Conservation (phyloP, 2,113 vertebrate genomes). For the Prionailurus viverrinus region DNA sequence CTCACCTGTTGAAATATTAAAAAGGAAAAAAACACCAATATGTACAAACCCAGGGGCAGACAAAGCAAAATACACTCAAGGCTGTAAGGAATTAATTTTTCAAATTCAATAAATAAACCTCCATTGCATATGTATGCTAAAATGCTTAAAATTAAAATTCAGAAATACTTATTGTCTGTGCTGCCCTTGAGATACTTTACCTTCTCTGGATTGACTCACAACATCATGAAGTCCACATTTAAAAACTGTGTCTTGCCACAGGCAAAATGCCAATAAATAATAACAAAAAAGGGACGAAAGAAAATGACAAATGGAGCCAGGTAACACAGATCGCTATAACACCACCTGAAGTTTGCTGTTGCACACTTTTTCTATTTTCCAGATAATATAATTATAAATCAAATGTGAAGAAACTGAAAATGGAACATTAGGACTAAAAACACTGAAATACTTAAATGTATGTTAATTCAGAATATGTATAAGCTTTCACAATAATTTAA, state of each 20-base stretch:
- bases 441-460: neutral
- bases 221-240: constrained; percentile 27
- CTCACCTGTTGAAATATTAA: constrained; percentile 79
- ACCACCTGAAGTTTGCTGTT: neutral
- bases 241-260: neutral
- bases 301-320: neutral
- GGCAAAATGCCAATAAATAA: constrained; percentile 57
- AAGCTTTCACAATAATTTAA: constrained; percentile 14
- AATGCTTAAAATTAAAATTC: constrained; percentile 67
- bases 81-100: constrained; percentile 73
- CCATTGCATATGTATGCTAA: neutral
- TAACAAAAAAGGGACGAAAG: neutral
- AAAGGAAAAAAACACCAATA: constrained; percentile 48
- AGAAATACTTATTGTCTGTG: neutral
- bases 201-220: constrained; percentile 33
- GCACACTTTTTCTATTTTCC: neutral
- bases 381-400: neutral
- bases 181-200: constrained; percentile 14
- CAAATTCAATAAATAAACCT: constrained; percentile 71
- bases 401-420: constrained; percentile 43
- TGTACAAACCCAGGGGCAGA: constrained; percentile 57
- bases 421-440: neutral
- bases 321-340: neutral
- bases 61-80: constrained; percentile 59
- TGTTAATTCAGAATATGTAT: neutral